phyloP scores from a whole-genome alignment of 2,797 vertebrate species.

The Tokudaia muenninki region DNA sequence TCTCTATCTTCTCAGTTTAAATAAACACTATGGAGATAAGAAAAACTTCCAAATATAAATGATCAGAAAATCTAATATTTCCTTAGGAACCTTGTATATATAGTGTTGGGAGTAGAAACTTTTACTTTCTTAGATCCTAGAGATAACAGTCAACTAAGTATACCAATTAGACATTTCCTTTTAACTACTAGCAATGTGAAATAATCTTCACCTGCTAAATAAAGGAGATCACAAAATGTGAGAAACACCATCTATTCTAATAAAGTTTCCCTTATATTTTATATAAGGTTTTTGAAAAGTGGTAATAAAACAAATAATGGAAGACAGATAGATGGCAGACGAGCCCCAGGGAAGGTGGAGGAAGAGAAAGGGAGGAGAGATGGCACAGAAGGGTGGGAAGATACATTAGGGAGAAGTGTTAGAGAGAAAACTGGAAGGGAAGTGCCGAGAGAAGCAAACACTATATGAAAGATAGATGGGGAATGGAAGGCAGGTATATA shows the following conservation, averaged over 20 bases:
- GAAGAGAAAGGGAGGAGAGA: neutral
- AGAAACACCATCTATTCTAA: constrained; percentile 17
- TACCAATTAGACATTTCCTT: constrained; percentile 14
- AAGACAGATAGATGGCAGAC: neutral
- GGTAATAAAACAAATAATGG: neutral
- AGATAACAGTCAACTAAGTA: neutral
- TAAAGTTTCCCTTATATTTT: constrained; percentile 19
- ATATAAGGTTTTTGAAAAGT: neutral
- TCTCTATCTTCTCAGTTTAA: constrained; percentile 50
- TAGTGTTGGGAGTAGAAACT: neutral
- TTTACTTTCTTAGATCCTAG: constrained; percentile 47
- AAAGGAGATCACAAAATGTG: constrained; percentile 14
- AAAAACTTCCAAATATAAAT: constrained; percentile 23
- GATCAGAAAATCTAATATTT: constrained; percentile 59
- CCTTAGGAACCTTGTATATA: constrained; percentile 44
- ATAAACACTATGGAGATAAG: constrained; percentile 12
- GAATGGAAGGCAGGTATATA: neutral
- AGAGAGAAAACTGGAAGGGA: neutral
- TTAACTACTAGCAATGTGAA: constrained; percentile 13
- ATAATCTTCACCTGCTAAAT: neutral
- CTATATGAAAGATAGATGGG: neutral
- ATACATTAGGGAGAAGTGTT: neutral
- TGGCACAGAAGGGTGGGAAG: neutral
- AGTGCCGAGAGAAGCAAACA: neutral
- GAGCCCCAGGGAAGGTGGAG: neutral